These are phyloP conservation scores for Enoplolaimus lenunculus DNA, from an alignment of 2,888 invertebrate genomes.

Conservation along the genomic window DNA sequence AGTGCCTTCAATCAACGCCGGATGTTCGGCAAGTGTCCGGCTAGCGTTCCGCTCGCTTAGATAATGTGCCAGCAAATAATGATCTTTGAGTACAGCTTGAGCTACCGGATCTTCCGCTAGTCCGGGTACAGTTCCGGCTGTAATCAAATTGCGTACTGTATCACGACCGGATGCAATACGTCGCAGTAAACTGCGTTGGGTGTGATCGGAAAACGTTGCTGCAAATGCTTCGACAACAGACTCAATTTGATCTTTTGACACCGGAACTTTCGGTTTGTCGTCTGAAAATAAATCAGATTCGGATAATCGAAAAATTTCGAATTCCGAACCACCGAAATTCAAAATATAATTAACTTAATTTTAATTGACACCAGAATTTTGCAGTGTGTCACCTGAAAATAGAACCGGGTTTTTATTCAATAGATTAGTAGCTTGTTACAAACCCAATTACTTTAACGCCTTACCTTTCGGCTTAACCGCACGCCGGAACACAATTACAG, in stretches of 20 bases:
- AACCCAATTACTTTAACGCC: too few relatives aligned
- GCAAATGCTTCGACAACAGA: neutral
- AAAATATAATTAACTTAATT: too few relatives aligned
- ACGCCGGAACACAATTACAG: neutral
- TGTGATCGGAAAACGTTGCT: neutral
- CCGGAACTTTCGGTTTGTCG: too few relatives aligned
- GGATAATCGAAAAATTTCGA: too few relatives aligned
- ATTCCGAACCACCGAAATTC: too few relatives aligned
- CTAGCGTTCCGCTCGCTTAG: neutral
- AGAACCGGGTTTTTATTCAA: too few relatives aligned
- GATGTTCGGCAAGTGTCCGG: neutral
- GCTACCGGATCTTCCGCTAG: slow-evolving; percentile 58
- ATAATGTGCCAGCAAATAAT: neutral
- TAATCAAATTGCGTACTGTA: neutral
- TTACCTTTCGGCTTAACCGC: too few relatives aligned
- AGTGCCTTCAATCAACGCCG: neutral
- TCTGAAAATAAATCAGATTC: too few relatives aligned
- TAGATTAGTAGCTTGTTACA: too few relatives aligned
- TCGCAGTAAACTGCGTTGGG: neutral
- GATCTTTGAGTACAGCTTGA: slow-evolving; percentile 38
- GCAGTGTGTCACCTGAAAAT: too few relatives aligned
- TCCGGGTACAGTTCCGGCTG: slow-evolving; percentile 53
- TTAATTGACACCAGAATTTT: too few relatives aligned
- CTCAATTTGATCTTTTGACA: neutral
- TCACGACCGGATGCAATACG: neutral